Base-by-base conservation (phyloP, 2,797 vertebrate species). In the Loriculus beryllinus region DNA sequence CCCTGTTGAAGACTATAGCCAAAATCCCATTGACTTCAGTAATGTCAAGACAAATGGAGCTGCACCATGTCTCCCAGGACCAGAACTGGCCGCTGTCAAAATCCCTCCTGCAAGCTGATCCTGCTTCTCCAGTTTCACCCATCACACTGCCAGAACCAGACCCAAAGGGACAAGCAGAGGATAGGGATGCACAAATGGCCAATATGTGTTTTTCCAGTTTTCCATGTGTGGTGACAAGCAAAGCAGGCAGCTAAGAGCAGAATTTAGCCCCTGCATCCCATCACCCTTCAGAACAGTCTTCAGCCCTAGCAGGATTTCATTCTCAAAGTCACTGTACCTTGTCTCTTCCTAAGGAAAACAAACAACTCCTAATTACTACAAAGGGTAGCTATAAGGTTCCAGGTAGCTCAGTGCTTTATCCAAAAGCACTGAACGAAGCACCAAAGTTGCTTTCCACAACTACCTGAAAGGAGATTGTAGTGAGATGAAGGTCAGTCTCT, bases 11-110 rank as follows among this genome's bases (percentile, higher is more conserved):
- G 57, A 83, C 86, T 87, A 72, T 93, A 57, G 65, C 76, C 93
- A 93, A 94, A 96, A 89, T 88, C 93, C 76, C 69, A 87, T 86
- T 95, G 93, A 86, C 49, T 94, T 95, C 54, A 90, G 80, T 65
- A 91, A 88, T 28, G 69, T 49, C 74, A 82, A 79, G 85, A 84
- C 59, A 90, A 88, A 86, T 76, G 59, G 63, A 86, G 39, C 52
- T 94, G 75, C 29, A 75, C 37, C 2, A 0, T 6, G 7, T 57
- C 56, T 93, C 39, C 33, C 65, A 91, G 68, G 37, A 92, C 56
- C n/a, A n/a, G n/a, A n/a, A n/a, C 57, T 54, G 57, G 62, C 57
- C 33, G n/a, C 37, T 56, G 54, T 51, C 67, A 82, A 67, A 88
- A 86, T 76, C 39, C 5, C 35, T 88, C 28, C 54, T 35, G 86